These are phyloP conservation scores for Myopa testacea DNA, from an alignment of 2,888 invertebrate genomes.

Conservation along the genomic window DNA sequence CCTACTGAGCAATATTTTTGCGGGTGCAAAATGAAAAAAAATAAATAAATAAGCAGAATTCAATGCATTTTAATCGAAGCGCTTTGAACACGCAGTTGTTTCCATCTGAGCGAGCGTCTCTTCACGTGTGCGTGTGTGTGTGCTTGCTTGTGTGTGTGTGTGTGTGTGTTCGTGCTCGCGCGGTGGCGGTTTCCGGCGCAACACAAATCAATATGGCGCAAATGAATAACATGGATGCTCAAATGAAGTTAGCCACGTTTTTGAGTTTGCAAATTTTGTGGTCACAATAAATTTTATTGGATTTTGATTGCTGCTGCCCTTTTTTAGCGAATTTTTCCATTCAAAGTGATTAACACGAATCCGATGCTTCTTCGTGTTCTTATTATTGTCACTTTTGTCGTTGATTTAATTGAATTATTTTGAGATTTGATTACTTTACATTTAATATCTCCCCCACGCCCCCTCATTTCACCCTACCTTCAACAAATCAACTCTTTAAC, in stretches of 20 bases:
- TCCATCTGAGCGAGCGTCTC: neutral
- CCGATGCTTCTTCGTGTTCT: neutral
- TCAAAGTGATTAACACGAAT: neutral
- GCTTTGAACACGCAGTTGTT: constrained; percentile 33
- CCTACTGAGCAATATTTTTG: neutral
- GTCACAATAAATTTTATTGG: constrained; percentile 8
- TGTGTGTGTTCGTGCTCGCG: neutral
- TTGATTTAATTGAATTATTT: neutral
- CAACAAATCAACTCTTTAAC: neutral
- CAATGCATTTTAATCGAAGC: constrained; percentile 67
- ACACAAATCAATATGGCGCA: neutral
- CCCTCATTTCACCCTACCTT: neutral
- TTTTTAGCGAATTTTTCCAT: neutral
- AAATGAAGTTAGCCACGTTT: constrained; percentile 19
- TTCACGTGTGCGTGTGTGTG: neutral
- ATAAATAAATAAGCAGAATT: constrained; percentile 50
- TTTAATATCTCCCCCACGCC: neutral
- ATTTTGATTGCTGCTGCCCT: constrained; percentile 5
- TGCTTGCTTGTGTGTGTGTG: neutral
- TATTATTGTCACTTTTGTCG: neutral
- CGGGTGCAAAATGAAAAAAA: neutral
- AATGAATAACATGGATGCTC: constrained; percentile 1
- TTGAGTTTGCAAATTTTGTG: constrained; percentile 11
- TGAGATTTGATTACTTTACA: neutral
- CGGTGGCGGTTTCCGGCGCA: neutral